A percentile compares a stretch with the other conserved stretches of the same genome.
phyloP scores from a whole-genome alignment of 1,140 invertebrate species.

The Drosophila aff. region DNA sequence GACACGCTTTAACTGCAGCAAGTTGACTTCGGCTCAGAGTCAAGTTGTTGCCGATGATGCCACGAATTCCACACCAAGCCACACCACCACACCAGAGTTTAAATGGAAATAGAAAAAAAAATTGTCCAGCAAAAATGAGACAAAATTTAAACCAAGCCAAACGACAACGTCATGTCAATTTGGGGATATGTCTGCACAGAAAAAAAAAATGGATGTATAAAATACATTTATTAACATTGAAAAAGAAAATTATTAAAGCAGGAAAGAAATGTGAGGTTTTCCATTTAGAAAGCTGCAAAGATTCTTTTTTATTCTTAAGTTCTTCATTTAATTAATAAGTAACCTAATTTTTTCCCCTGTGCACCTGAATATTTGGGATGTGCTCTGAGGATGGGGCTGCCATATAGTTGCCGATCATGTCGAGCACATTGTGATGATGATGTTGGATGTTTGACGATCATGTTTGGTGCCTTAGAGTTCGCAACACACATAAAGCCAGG shows the following conservation, averaged over 20 bases:
- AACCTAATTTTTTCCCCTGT: neutral
- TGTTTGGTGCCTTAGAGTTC: constrained; percentile 27
- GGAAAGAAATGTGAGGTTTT: neutral
- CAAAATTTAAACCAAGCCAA: constrained; percentile 61
- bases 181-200: constrained; percentile 18
- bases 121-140: constrained; percentile 16
- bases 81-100: constrained; percentile 15
- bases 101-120: constrained; percentile 13
- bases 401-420: constrained; percentile 16
- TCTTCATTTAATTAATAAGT: neutral
- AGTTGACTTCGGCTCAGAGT: constrained; percentile 55
- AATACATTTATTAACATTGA: neutral
- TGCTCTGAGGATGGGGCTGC: constrained; percentile 19
- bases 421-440: constrained; percentile 53
- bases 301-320: neutral
- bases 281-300: no score
- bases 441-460: constrained; percentile 29
- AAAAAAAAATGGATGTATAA: neutral
- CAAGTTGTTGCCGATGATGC: constrained; percentile 76
- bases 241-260: no score
- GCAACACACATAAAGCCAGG: constrained; percentile 5
- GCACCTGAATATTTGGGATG: constrained; percentile 17
- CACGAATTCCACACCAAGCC: constrained; percentile 67
- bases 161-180: constrained; percentile 59
- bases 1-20: constrained; percentile 79